A percentile compares a stretch with the other conserved stretches of the same genome.
Evolutionary conservation across 2,113 vertebrate genomes (phyloP).

Genomic region (Cynopterus brachyotis): DNA sequence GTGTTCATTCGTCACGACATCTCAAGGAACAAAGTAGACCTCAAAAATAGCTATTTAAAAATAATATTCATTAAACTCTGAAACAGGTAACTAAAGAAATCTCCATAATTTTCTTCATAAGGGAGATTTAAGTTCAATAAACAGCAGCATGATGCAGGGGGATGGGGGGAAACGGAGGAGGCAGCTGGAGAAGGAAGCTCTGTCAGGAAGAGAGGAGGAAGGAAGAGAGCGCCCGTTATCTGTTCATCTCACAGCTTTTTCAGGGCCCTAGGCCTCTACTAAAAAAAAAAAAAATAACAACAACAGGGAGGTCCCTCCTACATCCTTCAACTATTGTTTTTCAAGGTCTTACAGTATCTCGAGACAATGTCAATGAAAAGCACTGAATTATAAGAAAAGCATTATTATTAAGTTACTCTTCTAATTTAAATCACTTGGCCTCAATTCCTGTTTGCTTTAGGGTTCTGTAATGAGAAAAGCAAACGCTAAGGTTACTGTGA

Average conservation of each 20-base stretch:
- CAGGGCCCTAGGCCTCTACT: not conserved
- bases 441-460: slow-evolving; percentile 62
- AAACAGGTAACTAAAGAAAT: not conserved
- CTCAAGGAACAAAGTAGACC: not conserved
- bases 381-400: not conserved
- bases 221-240: not conserved
- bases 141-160: not conserved
- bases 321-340: slow-evolving; percentile 43
- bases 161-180: not conserved
- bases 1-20: not conserved
- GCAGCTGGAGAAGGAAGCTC: not conserved
- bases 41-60: slow-evolving; percentile 1
- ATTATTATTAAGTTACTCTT: not conserved
- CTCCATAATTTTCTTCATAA: not conserved
- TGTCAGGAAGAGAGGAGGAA: not conserved
- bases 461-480: slow-evolving; percentile 32
- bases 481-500: slow-evolving; percentile 29
- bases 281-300: not conserved
- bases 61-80: not conserved
- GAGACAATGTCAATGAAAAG: not conserved
- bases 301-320: not conserved
- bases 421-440: slow-evolving; percentile 41
- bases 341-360: not conserved
- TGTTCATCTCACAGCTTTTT: not conserved
- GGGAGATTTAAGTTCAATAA: not conserved